phyloP scores from a whole-genome alignment of 2,888 invertebrate species.

The Tenthredo notha region DNA sequence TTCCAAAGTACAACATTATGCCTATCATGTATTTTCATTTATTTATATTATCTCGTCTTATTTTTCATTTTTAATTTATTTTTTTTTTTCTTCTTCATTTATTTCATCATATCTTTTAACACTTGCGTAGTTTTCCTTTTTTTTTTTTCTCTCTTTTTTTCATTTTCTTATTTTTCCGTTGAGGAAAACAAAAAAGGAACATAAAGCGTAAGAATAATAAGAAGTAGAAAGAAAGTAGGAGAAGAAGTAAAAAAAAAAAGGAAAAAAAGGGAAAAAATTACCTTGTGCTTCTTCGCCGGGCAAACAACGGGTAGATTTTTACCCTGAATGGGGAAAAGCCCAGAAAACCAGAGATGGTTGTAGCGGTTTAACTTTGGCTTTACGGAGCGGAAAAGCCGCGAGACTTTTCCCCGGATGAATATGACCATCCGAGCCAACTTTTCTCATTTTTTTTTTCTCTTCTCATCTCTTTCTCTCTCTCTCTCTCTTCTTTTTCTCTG shows the following conservation, averaged over 20 bases:
- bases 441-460: slow-evolving; percentile 33
- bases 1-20: not conserved
- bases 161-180: too few species aligned
- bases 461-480: slow-evolving; percentile 40
- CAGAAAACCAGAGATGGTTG: slow-evolving; percentile 26
- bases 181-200: not conserved
- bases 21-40: not conserved
- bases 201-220: not conserved
- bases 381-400: slow-evolving; percentile 45
- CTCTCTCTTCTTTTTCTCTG: slow-evolving; percentile 32
- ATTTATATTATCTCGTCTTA: not conserved
- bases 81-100: not conserved
- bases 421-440: not conserved
- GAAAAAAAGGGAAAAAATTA: slow-evolving; percentile 41
- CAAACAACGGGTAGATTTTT: slow-evolving; percentile 2
- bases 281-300: slow-evolving; percentile 27
- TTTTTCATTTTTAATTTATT: too few species aligned
- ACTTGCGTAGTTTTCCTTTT: not conserved
- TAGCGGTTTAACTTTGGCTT: slow-evolving; percentile 44
- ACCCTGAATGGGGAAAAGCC: not conserved
- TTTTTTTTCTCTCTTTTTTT: too few species aligned
- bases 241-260: slow-evolving; percentile 52
- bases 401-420: slow-evolving; percentile 37
- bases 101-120: not conserved
- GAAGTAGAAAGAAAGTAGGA: not conserved